Conservation (phyloP, 2,113 vertebrate genomes). For the Platysteira castanea region DNA sequence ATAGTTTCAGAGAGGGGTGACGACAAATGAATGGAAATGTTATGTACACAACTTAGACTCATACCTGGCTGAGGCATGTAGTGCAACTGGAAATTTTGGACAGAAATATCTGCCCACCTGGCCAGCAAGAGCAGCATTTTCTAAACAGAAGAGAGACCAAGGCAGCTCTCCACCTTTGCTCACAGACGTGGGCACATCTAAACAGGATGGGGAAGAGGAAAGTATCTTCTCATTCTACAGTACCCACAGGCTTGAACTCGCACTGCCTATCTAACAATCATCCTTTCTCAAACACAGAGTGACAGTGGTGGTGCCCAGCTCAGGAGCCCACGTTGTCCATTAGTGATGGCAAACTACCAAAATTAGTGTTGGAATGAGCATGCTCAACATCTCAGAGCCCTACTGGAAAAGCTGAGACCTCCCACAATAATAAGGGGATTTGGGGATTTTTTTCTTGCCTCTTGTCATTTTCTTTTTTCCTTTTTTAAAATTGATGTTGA, state of each 20-base stretch:
- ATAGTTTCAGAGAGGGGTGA: background rate
- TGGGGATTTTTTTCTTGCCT: background rate
- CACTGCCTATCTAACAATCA: background rate
- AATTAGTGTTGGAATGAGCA: background rate
- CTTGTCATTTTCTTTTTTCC: background rate
- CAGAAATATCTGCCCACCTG: background rate
- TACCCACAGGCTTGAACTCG: background rate
- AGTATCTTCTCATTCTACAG: background rate
- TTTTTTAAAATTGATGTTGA: background rate
- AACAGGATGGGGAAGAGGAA: background rate
- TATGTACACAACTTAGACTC: slow-evolving; percentile 16
- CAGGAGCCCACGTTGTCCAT: background rate
- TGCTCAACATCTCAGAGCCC: background rate
- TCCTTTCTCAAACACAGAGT: background rate
- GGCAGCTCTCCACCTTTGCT: background rate
- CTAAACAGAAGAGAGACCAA: background rate
- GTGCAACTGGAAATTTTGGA: slow-evolving; percentile 28
- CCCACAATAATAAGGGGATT: background rate
- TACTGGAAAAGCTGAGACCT: background rate
- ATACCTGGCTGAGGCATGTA: background rate
- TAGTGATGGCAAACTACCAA: background rate
- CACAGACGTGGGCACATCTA: background rate
- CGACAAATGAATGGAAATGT: slow-evolving; percentile 6
- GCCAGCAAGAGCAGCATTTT: background rate
- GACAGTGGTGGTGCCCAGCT: background rate